Percentiles rank a stretch among this genome's conserved stretches.
Conservation (phyloP, 2,888 invertebrate genomes). For the Phyllotreta cruciferae region DNA sequence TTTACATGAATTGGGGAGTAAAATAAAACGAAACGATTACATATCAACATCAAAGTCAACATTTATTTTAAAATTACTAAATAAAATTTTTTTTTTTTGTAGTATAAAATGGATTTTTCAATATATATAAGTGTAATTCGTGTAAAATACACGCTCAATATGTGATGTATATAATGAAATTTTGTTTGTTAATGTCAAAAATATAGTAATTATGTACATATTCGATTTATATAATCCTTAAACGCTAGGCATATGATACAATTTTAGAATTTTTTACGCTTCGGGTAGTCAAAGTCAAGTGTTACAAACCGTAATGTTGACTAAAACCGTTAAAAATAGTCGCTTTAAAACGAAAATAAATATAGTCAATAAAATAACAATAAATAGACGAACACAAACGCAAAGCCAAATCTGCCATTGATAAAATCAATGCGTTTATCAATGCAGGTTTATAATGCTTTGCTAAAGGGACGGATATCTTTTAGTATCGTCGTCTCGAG, state of each 20-base stretch:
- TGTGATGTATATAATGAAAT: too few species aligned
- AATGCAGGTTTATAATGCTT: neutral
- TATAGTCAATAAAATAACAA: neutral
- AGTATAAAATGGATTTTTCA: conserved; percentile 1
- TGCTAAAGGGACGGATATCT: conserved; percentile 56
- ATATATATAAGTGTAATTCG: neutral
- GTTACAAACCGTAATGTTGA: neutral
- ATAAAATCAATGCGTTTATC: neutral
- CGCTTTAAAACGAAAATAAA: conserved; percentile 1
- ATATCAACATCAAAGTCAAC: conserved; percentile 3
- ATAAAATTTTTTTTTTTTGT: neutral
- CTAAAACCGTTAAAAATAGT: neutral
- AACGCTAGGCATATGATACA: conserved; percentile 5
- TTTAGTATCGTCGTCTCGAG: conserved; percentile 58
- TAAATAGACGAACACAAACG: neutral
- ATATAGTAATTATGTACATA: conserved; percentile 2
- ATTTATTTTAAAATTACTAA: conserved; percentile 4
- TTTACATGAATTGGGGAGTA: too few species aligned
- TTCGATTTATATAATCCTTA: neutral
- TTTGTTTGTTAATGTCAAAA: conserved; percentile 1
- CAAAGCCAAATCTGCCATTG: neutral
- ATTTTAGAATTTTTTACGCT: conserved; percentile 16
- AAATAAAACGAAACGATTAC: conserved; percentile 1
- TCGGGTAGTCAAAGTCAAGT: neutral
- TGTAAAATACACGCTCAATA: too few species aligned